These are phyloP conservation scores for Neopipo cinnamomea DNA, from an alignment of 2,113 vertebrate species.

Conservation along the genomic window DNA sequence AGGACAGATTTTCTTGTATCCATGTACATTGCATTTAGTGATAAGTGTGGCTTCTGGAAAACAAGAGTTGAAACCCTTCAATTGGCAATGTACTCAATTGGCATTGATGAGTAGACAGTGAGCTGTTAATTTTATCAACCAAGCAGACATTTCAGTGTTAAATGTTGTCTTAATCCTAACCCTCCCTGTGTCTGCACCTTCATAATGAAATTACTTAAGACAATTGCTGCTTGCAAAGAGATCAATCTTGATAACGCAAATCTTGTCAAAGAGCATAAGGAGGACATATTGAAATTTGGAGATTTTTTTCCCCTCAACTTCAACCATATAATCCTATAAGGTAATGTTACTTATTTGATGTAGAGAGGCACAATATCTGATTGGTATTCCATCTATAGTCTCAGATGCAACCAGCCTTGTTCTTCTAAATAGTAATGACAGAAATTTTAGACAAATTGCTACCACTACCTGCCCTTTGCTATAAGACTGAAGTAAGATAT, in stretches of 20 bases:
- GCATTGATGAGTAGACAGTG: not conserved
- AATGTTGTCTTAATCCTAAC: not conserved
- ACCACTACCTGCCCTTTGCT: not conserved
- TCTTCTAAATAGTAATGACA: not conserved
- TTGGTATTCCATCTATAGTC: not conserved
- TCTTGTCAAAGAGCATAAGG: not conserved
- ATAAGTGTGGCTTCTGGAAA: not conserved
- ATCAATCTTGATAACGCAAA: not conserved
- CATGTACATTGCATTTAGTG: not conserved
- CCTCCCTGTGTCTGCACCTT: not conserved
- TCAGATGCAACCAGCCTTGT: not conserved
- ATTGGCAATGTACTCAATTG: not conserved
- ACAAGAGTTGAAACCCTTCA: not conserved
- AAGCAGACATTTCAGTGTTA: not conserved
- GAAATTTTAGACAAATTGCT: not conserved
- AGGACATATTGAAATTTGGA: not conserved
- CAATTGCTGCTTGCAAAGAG: not conserved
- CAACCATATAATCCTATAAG: not conserved
- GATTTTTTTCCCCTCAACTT: not conserved
- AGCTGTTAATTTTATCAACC: conserved; percentile 1
- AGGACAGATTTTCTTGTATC: not conserved
- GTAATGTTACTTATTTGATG: not conserved
- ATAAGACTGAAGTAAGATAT: not conserved
- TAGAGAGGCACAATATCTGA: not conserved
- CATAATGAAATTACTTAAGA: conserved; percentile 6